Percentiles rank a stretch among this genome's conserved stretches.
Evolutionary conservation across 2,113 vertebrate genomes (phyloP).

Genomic region (Heterochromis multidens): DNA sequence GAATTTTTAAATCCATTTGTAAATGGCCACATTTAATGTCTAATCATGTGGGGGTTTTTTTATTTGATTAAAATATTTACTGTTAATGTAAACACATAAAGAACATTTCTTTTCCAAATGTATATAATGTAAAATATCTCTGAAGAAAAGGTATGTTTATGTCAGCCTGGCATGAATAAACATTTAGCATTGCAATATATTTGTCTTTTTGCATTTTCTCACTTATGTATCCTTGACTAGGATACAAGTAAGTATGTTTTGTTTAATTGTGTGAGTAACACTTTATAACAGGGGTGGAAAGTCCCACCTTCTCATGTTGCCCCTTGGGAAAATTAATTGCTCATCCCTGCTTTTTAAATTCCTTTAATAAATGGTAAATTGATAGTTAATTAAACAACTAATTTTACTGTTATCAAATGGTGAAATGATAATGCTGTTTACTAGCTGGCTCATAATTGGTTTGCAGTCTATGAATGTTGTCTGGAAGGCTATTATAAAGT

Average conservation of each 20-base stretch:
- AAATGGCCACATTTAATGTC: neutral
- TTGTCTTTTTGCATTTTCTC: neutral
- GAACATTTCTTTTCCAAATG: neutral
- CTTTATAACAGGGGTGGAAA: neutral
- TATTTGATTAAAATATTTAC: neutral
- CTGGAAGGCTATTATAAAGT: neutral
- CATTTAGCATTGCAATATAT: neutral
- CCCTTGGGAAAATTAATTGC: neutral
- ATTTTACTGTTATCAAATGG: neutral
- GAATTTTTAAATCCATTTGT: neutral
- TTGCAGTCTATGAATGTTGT: neutral
- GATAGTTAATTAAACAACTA: neutral
- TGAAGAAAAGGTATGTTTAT: neutral
- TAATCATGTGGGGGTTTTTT: accelerated
- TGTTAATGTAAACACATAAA: neutral
- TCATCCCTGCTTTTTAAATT: neutral
- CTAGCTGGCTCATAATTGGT: neutral
- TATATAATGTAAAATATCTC: neutral
- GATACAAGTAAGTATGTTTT: neutral
- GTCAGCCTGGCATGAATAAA: neutral
- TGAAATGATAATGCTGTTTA: neutral
- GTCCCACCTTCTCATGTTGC: neutral
- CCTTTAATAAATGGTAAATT: neutral
- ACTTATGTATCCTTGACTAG: neutral
- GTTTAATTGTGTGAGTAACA: neutral